phyloP scores from a whole-genome alignment of 2,888 invertebrate genomes.

The Nycteola revayana region DNA sequence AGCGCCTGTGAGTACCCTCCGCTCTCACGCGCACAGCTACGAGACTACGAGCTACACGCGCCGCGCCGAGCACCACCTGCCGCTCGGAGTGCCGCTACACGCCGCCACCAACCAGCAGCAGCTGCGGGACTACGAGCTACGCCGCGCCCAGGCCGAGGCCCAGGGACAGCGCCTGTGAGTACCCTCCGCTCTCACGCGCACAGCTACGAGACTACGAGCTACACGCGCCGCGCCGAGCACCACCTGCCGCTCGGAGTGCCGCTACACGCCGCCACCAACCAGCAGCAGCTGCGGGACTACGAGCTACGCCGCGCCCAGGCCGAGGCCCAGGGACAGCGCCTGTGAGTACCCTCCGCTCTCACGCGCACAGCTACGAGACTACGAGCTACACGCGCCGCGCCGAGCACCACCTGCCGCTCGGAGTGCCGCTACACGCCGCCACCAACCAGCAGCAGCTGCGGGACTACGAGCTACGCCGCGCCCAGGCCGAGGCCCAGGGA shows the following conservation, averaged over 20 bases:
- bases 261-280: constrained; percentile 89
- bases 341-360: constrained; percentile 72
- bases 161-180: constrained; percentile 82
- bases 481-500: constrained; percentile 84
- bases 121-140: constrained; percentile 87
- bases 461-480: constrained; percentile 85
- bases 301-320: constrained; percentile 84
- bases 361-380: too few relatives aligned
- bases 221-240: constrained; percentile 72
- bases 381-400: neutral
- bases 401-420: constrained; percentile 91
- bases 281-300: constrained; percentile 87
- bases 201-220: too few relatives aligned
- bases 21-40: too few relatives aligned
- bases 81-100: constrained; percentile 92
- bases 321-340: constrained; percentile 82
- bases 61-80: constrained; percentile 86
- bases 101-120: constrained; percentile 89
- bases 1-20: constrained; percentile 72
- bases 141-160: constrained; percentile 84
- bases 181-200: neutral
- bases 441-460: constrained; percentile 88
- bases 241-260: constrained; percentile 95
- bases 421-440: constrained; percentile 92
- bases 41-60: neutral